phyloP scores from a whole-genome alignment of 2,113 vertebrate genomes.

The Benitochromis conjunctus region DNA sequence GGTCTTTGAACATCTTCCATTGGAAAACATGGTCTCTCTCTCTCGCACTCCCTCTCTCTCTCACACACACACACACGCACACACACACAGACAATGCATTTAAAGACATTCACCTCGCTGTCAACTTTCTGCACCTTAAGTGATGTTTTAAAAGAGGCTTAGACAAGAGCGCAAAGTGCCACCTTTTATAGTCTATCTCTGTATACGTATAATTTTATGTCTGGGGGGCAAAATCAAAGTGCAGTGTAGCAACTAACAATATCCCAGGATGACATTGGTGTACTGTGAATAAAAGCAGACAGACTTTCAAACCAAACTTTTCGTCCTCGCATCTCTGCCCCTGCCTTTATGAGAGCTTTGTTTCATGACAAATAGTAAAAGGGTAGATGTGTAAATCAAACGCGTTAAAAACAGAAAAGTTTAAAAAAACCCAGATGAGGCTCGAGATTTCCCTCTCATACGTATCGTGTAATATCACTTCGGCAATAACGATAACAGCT shows the following conservation, averaged over 20 bases:
- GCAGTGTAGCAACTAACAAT: background rate
- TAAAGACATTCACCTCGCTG: conserved; percentile 19
- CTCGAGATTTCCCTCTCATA: background rate
- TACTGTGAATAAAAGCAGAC: background rate
- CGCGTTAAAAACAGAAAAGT: background rate
- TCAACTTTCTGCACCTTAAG: conserved; percentile 23
- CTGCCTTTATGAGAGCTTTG: background rate
- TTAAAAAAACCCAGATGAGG: conserved; percentile 1
- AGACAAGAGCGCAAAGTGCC: background rate
- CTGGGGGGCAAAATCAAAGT: conserved; percentile 19
- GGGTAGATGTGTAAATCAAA: background rate
- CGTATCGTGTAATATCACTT: conserved; percentile 16
- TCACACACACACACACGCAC: background rate
- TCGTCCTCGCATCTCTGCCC: background rate
- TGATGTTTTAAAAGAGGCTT: conserved; percentile 19
- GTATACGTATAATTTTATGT: background rate
- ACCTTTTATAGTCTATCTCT: conserved; percentile 8
- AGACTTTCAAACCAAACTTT: background rate
- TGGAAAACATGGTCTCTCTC: conserved; percentile 7
- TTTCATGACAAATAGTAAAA: background rate
- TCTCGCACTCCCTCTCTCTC: background rate
- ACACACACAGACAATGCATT: conserved; percentile 19
- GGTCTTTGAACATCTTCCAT: conserved; percentile 50
- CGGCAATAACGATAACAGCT: conserved; percentile 54
- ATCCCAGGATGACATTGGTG: background rate